These are phyloP conservation scores for Lasioglossum figueresi DNA, from an alignment of 2,888 invertebrate species.

Conservation along the genomic window DNA sequence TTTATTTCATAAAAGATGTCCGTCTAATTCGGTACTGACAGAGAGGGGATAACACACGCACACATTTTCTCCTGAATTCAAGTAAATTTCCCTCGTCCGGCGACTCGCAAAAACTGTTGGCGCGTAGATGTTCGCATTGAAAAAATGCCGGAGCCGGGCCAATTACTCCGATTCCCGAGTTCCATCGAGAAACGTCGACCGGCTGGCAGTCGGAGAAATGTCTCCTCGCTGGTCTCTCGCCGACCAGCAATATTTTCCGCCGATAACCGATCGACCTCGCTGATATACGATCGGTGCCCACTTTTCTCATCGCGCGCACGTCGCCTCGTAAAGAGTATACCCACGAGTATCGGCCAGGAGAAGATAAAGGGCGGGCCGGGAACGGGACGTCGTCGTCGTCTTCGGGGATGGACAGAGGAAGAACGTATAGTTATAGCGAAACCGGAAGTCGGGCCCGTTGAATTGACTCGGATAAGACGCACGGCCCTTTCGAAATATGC, in stretches of 20 bases:
- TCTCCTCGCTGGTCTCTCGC: slow-evolving; percentile 21
- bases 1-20: too few species aligned
- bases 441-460: slow-evolving; percentile 6
- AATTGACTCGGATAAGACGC: slow-evolving; percentile 2
- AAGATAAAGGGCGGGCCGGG: slow-evolving; percentile 40
- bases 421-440: neutral
- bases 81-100: too few species aligned
- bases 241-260: slow-evolving; percentile 64
- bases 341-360: slow-evolving; percentile 56
- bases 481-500: neutral
- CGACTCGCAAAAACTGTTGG: neutral
- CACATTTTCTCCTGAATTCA: too few species aligned
- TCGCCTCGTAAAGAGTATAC: slow-evolving; percentile 72
- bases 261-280: slow-evolving; percentile 64
- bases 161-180: slow-evolving; percentile 47
- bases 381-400: neutral
- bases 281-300: slow-evolving; percentile 65
- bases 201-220: slow-evolving; percentile 49
- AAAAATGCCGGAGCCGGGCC: neutral
- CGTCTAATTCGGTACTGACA: too few species aligned
- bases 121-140: neutral
- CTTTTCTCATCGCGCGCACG: slow-evolving; percentile 69
- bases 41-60: too few species aligned
- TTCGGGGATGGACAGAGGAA: slow-evolving; percentile 18
- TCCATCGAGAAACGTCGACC: slow-evolving; percentile 46